Evolutionary conservation across 1,140 invertebrate species (phyloP), one percentile per base, ranked within the genome.

Genomic region (Samia ricini): DNA sequence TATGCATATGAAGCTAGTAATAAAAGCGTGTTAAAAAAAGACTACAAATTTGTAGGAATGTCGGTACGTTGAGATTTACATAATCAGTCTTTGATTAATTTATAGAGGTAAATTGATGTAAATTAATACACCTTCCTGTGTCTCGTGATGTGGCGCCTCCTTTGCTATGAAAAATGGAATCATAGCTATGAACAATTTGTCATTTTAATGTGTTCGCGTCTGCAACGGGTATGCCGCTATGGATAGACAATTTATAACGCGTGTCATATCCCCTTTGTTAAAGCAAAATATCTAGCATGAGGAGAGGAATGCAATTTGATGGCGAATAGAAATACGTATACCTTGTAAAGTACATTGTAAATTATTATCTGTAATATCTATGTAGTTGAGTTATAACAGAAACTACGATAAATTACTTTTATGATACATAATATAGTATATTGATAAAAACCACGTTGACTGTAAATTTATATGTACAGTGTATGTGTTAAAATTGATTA

Each of bases 181-280:
- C 64, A 69, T 61, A 70, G 71, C 66, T 59, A 64, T 69, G 54
- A 72, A 77, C 74, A 68, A 77, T 79, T 79, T 79, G 73, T 81
- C 74, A 81, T 81, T 79, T 76, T 76, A 77, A 78, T 81, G 74
- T 69, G 69, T 74, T 74, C 71, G 51, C 69, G 69, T 68, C 67
- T 54, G 64, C 71, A 71, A 56, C 63, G 61, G 58, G 67, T 61
- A 65, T 60, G 60, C 56, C 58, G 69, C 61, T 71, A 69, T 74
- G 68, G 69, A 71, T 70, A 76, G 69, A 76, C 68, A 64, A 77
- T 77, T 72, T 77, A 77, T 77, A 69, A 74, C 59, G 50, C 56
- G 58, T 69, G 71, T 76, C 74, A 71, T 76, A 71, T 72, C 62
- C 66, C 69, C 66, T 71, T 76, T 72, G 68, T 56, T 61, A 64